Evolutionary conservation across 2,888 invertebrate genomes (phyloP), one percentile per base, ranked within the genome.

Genomic region (Dermolepida albohirtum): DNA sequence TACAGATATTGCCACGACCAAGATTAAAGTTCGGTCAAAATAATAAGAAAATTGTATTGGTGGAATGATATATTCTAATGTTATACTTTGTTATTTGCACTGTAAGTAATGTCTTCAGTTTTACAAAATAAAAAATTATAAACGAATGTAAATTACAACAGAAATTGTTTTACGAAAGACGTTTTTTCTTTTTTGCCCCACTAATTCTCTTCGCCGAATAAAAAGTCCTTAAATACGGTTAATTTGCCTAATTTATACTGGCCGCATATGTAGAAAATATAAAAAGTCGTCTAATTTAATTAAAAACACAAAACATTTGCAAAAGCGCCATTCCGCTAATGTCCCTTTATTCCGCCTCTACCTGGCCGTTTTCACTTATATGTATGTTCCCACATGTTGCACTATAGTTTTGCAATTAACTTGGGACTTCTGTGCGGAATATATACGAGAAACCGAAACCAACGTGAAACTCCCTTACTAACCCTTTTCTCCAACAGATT

Each of bases 351-450:
- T 29, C 66, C 39, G 57, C 65, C 70, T 66, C 17, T 66, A 69
- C 70, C 73, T 72, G 69, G 68, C 70, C 70, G 71, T 67, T 67
- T 40, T 69, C 69, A 59, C 64, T 69, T 63, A 64, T 64, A 66
- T 77, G 78, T 80, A 80, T 79, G 80, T 80, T 78, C 82, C 66
- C 82, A 82, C 80, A 82, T 83, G 82, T 81, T 81, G 81, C 80
- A 78, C 80, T 79, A 83, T 83, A 83, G 83, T 83, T 83, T 82
- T 78, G 83, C 81, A 83, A 83, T 83, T 83, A 83, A 81, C 82
- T 78, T 66, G 66, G 66, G 59, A 62, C 39, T 51, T 22, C 66
- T 55, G 40, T 27, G 14, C 50, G 29, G 16, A 66, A 66, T 57
- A 29, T 65, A 34, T 64, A 51, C 40, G 50, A 41, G 51, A 40